These are phyloP conservation scores for Gonocerus acuteangulatus DNA, from an alignment of 2,888 invertebrate genomes.

Conservation along the genomic window DNA sequence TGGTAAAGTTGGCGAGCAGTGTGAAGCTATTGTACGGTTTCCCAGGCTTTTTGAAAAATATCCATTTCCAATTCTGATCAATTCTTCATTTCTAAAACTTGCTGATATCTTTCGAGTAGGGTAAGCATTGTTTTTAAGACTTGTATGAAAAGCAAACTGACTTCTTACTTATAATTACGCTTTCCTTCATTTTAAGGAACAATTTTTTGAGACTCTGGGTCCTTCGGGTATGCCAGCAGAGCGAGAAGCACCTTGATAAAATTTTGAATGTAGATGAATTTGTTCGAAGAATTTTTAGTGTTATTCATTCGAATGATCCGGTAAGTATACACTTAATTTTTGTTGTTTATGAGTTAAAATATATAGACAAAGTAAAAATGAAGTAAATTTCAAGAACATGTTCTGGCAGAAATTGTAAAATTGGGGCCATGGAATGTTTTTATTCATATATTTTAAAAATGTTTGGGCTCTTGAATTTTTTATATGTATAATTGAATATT, in stretches of 20 bases:
- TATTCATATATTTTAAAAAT: too few species aligned
- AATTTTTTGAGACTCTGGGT: constrained; percentile 91
- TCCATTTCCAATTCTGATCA: constrained; percentile 94
- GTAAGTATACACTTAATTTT: constrained; percentile 41
- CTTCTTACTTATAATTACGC: background rate
- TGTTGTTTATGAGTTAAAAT: background rate
- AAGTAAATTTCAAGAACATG: background rate
- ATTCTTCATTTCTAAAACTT: constrained; percentile 88
- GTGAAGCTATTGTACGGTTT: constrained; percentile 92
- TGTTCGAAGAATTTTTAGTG: constrained; percentile 80
- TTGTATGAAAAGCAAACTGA: too few species aligned
- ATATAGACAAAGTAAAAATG: background rate
- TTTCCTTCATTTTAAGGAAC: constrained; percentile 50
- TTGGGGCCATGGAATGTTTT: background rate
- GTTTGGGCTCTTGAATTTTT: too few species aligned
- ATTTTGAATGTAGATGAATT: constrained; percentile 93
- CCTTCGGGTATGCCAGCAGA: constrained; percentile 85
- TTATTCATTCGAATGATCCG: constrained; percentile 94
- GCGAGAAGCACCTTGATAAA: constrained; percentile 91
- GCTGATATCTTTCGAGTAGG: constrained; percentile 88
- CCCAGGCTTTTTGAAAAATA: constrained; percentile 93
- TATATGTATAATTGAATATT: too few species aligned
- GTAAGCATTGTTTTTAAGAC: constrained; percentile 44
- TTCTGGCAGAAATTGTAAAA: background rate
- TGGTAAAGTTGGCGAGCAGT: constrained; percentile 87